These are phyloP conservation scores for Hycleus cichorii DNA, from an alignment of 1,140 invertebrate genomes.

Conservation along the genomic window DNA sequence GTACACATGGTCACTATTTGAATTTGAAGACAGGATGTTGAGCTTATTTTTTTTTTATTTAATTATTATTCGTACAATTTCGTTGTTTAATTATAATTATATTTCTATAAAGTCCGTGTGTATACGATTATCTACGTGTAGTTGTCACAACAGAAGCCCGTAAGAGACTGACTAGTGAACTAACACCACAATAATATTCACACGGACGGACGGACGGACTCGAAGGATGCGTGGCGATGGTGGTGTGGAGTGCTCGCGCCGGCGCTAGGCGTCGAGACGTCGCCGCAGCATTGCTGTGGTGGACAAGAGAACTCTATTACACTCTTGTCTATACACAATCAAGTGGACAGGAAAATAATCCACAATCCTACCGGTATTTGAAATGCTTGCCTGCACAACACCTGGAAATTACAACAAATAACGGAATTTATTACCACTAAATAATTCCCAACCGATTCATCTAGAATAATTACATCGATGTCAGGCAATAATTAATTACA, in stretches of 20 bases:
- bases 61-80: neutral
- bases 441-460: no score
- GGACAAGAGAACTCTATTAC: slow-evolving; percentile 4
- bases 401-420: slow-evolving; percentile 1
- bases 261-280: slow-evolving; percentile 11
- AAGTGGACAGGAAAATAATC: neutral
- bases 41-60: neutral
- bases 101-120: neutral
- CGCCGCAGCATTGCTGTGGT: slow-evolving; percentile 6
- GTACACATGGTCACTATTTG: slow-evolving; percentile 23
- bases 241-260: slow-evolving; percentile 16
- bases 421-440: neutral
- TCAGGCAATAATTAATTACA: no score
- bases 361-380: no score
- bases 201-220: no score
- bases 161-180: slow-evolving; percentile 16
- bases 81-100: neutral
- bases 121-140: slow-evolving; percentile 1
- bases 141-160: slow-evolving; percentile 12
- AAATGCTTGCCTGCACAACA: neutral
- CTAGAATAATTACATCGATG: no score
- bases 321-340: neutral
- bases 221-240: slow-evolving; percentile 12
- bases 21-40: slow-evolving; percentile 9
- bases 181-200: no score